These are phyloP conservation scores for Pungitius pungitius DNA, from an alignment of 2,113 vertebrate species.

Conservation along the genomic window DNA sequence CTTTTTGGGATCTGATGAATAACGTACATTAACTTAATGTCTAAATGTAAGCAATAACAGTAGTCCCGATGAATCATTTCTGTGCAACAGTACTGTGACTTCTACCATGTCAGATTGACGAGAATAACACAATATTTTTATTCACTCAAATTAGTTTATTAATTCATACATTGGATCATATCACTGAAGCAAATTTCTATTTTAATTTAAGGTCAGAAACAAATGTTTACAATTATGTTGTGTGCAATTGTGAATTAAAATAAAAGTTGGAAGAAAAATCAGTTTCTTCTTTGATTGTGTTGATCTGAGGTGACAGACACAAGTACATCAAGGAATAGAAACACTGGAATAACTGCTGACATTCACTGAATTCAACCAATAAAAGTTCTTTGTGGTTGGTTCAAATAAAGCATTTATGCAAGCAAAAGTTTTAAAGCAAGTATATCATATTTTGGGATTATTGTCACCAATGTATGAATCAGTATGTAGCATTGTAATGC, in stretches of 20 bases:
- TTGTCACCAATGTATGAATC: background rate
- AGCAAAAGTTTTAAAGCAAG: background rate
- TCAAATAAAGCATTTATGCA: constrained; percentile 3
- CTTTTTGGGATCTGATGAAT: background rate
- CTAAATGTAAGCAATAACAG: constrained; percentile 26
- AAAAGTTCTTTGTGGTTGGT: background rate
- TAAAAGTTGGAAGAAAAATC: background rate
- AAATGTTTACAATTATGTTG: too few relatives aligned
- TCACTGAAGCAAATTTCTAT: background rate
- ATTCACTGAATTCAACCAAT: background rate
- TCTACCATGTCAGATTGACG: background rate
- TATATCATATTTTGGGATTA: background rate
- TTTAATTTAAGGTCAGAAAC: background rate
- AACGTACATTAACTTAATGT: constrained; percentile 18
- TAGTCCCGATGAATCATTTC: background rate
- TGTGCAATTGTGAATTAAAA: background rate
- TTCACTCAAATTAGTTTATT: background rate
- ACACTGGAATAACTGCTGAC: background rate
- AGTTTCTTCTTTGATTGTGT: constrained; percentile 5
- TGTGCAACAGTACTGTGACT: background rate
- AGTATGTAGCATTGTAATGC: background rate
- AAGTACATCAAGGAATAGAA: constrained; percentile 3
- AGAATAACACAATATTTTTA: background rate
- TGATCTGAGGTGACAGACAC: constrained; percentile 39
- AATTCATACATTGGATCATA: background rate